phyloP scores from a whole-genome alignment of 2,113 vertebrate species.

The Tursiops truncatus region DNA sequence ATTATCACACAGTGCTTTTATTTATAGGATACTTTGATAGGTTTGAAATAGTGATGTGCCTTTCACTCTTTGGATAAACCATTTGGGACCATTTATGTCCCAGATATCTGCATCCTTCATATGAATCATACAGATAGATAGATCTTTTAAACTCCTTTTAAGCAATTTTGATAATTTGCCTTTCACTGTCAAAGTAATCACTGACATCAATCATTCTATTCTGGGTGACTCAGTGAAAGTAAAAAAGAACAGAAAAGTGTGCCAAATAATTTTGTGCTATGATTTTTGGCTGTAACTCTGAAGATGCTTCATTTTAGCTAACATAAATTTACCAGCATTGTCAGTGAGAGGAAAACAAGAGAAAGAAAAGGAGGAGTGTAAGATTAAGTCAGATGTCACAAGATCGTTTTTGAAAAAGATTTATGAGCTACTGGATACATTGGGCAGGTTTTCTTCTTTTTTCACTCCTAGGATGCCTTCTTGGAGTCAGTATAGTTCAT shows the following conservation, averaged over 20 bases:
- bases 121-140: not conserved
- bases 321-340: not conserved
- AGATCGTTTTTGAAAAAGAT: constrained; percentile 34
- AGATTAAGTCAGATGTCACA: not conserved
- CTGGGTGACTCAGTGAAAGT: not conserved
- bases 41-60: not conserved
- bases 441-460: constrained; percentile 7
- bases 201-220: not conserved
- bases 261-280: not conserved
- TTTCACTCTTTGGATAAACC: not conserved
- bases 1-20: not conserved
- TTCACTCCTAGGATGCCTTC: not conserved
- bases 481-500: not conserved
- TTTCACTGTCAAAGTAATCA: constrained; percentile 40
- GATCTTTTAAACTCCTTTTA: not conserved
- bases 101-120: not conserved
- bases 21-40: not conserved
- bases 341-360: not conserved
- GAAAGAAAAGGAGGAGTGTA: not conserved
- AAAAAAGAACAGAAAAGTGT: constrained; percentile 18
- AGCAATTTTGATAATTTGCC: constrained; percentile 42
- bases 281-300: not conserved
- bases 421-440: not conserved
- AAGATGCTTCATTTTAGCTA: not conserved
- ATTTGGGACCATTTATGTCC: not conserved